phyloP scores from a whole-genome alignment of 2,888 invertebrate species.

The Chironomus tentans region DNA sequence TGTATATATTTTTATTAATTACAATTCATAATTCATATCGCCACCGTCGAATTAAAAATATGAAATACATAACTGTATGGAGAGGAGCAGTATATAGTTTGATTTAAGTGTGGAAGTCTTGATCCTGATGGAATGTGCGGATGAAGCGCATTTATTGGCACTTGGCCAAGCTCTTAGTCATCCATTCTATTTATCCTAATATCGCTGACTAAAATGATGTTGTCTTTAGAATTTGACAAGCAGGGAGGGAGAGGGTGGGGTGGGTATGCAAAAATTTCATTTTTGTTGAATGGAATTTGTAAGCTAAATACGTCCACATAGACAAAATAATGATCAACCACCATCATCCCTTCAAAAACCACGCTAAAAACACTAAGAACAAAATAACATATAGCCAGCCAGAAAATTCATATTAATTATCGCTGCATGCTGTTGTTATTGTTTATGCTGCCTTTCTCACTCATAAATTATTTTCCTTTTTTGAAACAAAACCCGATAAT shows the following conservation, averaged over 20 bases:
- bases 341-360: too few species aligned
- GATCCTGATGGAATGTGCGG: too few species aligned
- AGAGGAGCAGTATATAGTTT: neutral
- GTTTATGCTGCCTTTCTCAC: conserved; percentile 6
- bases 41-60: conserved; percentile 14
- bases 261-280: too few species aligned
- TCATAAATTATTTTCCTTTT: conserved; percentile 17
- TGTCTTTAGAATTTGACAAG: too few species aligned
- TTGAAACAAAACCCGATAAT: neutral
- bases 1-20: conserved; percentile 19
- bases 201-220: too few species aligned
- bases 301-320: too few species aligned
- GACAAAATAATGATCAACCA: too few species aligned
- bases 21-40: conserved; percentile 23
- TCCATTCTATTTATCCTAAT: too few species aligned
- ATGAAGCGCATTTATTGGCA: too few species aligned
- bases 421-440: conserved; percentile 13
- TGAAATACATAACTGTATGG: neutral
- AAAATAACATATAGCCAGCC: neutral
- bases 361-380: neutral
- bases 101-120: neutral
- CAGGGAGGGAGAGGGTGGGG: too few species aligned
- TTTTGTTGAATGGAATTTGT: too few species aligned
- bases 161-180: too few species aligned
- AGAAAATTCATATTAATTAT: conserved; percentile 20